These are phyloP conservation scores for Pempheris klunzingeri DNA, from an alignment of 2,797 vertebrate species.

Conservation along the genomic window DNA sequence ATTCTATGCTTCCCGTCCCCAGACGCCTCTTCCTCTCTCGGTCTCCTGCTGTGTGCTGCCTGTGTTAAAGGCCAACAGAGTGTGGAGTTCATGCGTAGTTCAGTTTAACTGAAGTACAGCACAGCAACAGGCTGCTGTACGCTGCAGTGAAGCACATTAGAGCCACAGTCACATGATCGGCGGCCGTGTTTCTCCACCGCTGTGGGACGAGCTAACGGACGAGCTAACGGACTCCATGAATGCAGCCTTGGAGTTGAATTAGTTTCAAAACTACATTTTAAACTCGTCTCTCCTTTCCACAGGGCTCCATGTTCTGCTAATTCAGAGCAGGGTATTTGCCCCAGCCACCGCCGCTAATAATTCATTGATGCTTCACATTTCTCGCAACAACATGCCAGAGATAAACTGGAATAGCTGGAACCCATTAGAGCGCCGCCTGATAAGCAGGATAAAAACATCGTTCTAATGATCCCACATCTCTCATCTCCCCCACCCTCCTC, in stretches of 20 bases:
- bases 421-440: slow-evolving; percentile 55
- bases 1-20: too few species aligned
- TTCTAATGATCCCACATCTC: slow-evolving; percentile 69
- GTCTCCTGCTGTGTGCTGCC: too few species aligned
- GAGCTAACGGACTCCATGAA: too few species aligned
- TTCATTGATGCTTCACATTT: slow-evolving; percentile 57
- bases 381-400: slow-evolving; percentile 50
- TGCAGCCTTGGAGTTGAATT: slow-evolving; percentile 2
- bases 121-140: too few species aligned
- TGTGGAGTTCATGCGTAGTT: too few species aligned
- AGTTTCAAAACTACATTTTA: slow-evolving; percentile 31
- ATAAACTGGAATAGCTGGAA: slow-evolving; percentile 54
- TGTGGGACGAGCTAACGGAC: neutral
- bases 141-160: slow-evolving; percentile 7
- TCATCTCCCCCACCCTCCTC: slow-evolving; percentile 57
- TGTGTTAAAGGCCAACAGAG: too few species aligned
- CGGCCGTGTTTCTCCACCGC: slow-evolving; percentile 7
- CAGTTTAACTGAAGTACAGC: neutral
- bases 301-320: slow-evolving; percentile 50
- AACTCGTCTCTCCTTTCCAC: slow-evolving; percentile 37
- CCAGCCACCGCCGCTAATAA: slow-evolving; percentile 33
- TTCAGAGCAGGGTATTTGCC: slow-evolving; percentile 43
- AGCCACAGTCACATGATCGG: slow-evolving; percentile 5
- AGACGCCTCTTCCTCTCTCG: too few species aligned
- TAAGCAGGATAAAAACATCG: slow-evolving; percentile 62